Percentiles rank a stretch among this genome's conserved stretches.
phyloP scores from a whole-genome alignment of 2,797 vertebrate genomes.

The Gymnoscopelus braueri region DNA sequence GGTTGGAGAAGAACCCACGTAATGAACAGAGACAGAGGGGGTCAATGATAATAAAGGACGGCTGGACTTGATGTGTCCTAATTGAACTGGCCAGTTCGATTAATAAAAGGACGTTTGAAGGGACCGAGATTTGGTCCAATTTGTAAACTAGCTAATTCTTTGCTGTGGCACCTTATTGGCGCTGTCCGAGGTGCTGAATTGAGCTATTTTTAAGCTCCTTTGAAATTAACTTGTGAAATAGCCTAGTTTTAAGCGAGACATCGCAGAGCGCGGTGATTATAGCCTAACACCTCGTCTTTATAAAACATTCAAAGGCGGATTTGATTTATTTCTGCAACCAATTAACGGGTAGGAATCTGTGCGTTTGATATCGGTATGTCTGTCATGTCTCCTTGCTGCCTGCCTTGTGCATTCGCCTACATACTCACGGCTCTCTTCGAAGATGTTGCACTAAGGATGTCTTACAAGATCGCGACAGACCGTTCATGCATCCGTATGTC shows the following conservation, averaged over 20 bases:
- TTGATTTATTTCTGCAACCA: too few species aligned
- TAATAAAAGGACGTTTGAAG: neutral
- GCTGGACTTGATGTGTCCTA: conserved; percentile 18
- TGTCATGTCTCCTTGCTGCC: conserved; percentile 24
- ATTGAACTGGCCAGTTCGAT: conserved; percentile 29
- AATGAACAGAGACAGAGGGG: conserved; percentile 36
- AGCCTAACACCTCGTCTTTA: neutral
- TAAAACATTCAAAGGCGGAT: conserved; percentile 14
- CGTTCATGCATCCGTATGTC: neutral
- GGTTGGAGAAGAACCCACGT: neutral
- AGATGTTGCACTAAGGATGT: conserved; percentile 13
- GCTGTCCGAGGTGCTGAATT: conserved; percentile 36
- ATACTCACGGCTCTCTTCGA: conserved; percentile 48
- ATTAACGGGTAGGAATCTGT: neutral
- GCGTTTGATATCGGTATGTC: conserved; percentile 15
- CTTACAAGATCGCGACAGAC: too few species aligned
- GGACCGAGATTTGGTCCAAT: neutral
- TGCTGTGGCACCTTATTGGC: neutral
- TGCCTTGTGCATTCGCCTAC: conserved; percentile 28
- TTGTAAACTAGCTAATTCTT: neutral
- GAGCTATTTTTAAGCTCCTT: too few species aligned
- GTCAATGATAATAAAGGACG: conserved; percentile 28
- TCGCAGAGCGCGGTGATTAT: too few species aligned
- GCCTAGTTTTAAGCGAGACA: too few species aligned
- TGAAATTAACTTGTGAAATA: too few species aligned